Evolutionary conservation across 2,113 vertebrate genomes (phyloP), one percentile per base, ranked within the genome.

Genomic region (Euleptes europaea): DNA sequence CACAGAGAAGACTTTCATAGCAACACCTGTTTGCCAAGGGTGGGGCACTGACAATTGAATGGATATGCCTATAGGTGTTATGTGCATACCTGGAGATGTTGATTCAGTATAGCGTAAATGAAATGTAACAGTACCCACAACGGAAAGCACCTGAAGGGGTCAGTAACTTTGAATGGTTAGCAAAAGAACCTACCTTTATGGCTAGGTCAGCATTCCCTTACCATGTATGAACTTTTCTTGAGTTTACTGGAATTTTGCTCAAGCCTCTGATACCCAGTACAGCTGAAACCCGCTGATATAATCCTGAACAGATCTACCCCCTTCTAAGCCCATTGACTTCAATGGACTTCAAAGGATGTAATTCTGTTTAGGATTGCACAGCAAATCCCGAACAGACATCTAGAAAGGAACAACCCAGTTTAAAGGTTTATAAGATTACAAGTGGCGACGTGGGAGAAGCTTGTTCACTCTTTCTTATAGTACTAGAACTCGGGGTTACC

Each of bases 11-110:
- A 88, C 87, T 91, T 51, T 8, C 93, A 74, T 84, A 89, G 94
- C 92, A 95, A 93, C 93, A 94, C 94, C 93, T 96, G 93, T 96
- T 96, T 96, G 93, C 90, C 84, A 73, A 96, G 85, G 96, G 95
- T 90, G 90, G 93, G 91, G 92, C 84, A 70, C 76, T 82, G 70
- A 74, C 17, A 89, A 66, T 21, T 42, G 86, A 90, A 89, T 83
- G 35, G 88, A 84, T 89, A 86, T 8, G 82, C 82, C 91, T 87
- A 90, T 90, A 91, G 91, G 93, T 88, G 88, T 83, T 89, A 74
- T 81, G 88, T 88, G 83, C 44, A 54, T 26, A 33, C n/a, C 4
- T 74, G 15, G 49, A 12, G 6, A 85, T 86, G 77, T 92, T 14
- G 0, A 72, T 80, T 84, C 83, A 88, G 74, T 89, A 81, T 81